Conservation (phyloP, 2,113 vertebrate genomes). For the Parus major region DNA sequence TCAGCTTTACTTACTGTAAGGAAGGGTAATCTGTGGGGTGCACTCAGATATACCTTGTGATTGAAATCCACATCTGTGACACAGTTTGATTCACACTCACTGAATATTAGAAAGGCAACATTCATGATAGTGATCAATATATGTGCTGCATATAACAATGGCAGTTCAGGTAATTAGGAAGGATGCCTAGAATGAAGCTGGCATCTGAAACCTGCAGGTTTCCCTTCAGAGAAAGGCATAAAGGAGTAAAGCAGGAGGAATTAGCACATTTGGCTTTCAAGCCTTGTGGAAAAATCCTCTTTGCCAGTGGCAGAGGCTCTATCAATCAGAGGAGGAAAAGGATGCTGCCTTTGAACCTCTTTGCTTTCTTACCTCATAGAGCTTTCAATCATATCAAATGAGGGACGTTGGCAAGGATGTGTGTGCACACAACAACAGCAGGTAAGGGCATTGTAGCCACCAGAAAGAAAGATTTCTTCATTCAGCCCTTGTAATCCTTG, state of each 20-base stretch:
- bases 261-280: not conserved
- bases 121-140: slow-evolving; percentile 34
- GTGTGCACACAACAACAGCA: not conserved
- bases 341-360: not conserved
- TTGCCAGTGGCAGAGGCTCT: not conserved
- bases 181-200: slow-evolving; percentile 50
- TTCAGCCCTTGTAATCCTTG: slow-evolving; percentile 9
- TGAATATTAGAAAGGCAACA: slow-evolving; percentile 30
- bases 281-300: not conserved
- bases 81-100: slow-evolving; percentile 23
- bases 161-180: slow-evolving; percentile 53
- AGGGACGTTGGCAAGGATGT: not conserved
- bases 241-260: slow-evolving; percentile 11
- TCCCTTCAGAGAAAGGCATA: slow-evolving; percentile 30
- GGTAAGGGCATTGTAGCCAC: not conserved
- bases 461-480: slow-evolving; percentile 5
- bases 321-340: not conserved
- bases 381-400: not conserved
- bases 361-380: not conserved
- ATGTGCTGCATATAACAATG: not conserved
- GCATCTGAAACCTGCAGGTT: slow-evolving; percentile 50
- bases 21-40: slow-evolving; percentile 12
- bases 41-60: not conserved
- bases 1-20: not conserved
- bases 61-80: slow-evolving; percentile 48